Evolutionary conservation across 2,888 invertebrate genomes (phyloP), one percentile per base, ranked within the genome.

Genomic region (Stenchaetothrips biformis): DNA sequence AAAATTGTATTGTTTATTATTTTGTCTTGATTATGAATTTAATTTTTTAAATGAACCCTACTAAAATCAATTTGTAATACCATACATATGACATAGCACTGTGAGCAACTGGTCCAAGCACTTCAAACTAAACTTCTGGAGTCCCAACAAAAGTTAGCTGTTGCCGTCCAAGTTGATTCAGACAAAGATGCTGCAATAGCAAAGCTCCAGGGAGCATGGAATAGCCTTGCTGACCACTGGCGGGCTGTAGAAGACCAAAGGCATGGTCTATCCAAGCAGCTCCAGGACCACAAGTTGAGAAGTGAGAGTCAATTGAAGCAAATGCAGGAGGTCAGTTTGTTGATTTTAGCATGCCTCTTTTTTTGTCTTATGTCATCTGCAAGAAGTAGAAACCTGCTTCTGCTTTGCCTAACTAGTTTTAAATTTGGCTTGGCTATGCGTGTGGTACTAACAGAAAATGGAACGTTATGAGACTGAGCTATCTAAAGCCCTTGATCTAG

Each of bases 141-240:
- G 83, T 91, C 93, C 83, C 93, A 95, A 85, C 93, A 95, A 85
- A 92, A 92, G 84, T 86, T 95, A 48, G 93, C 94, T 0, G 94
- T 95, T 0, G 95, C 95, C 0, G 86, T 94, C 7, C 90, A 92
- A 86, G 92, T 95, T 0, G 95, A 95, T 86, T 90, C 91, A 80
- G 90, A 92, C 0, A 95, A 95, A 85, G 94, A 94, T 84, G 86
- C 88, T 0, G 91, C 93, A 0, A 91, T 95, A 80, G 84, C 87
- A 6, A 91, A 91, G 84, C 89, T 93, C 77, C 90, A 92, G 81
- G 90, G 90, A 18, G 91, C 92, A 0, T 92, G 92, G 89, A 87
- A 90, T 21, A 89, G 89, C 84, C 88, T 89, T 59, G 85, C 86
- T 0, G 81, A 83, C 4, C 86, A 86, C 81, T 85, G 88, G 83